Conservation (phyloP, 2,888 invertebrate genomes). For the Polyommatus iphigenia region DNA sequence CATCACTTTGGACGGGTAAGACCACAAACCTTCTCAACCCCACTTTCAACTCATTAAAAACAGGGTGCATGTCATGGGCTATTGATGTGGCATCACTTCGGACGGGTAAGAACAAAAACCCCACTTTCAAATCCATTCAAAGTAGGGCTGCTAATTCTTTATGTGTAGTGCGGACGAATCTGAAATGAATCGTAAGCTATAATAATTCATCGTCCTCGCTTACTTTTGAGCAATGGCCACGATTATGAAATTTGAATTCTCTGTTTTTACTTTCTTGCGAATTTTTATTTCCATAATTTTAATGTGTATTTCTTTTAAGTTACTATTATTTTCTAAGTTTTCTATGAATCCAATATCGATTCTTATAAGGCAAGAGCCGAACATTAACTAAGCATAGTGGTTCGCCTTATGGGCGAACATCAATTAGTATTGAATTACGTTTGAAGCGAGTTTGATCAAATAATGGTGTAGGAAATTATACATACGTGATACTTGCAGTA, state of each 20-base stretch:
- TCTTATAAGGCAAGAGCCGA: not conserved
- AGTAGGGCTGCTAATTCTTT: not conserved
- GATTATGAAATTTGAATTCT: not conserved
- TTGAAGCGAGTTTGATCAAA: not conserved
- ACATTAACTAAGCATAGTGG: not conserved
- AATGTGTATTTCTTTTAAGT: not conserved
- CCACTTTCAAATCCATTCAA: too few species aligned
- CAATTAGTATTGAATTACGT: not conserved
- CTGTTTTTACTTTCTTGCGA: not conserved
- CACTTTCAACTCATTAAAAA: not conserved
- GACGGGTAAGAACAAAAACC: constrained; percentile 83
- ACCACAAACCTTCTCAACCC: not conserved
- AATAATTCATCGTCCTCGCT: too few species aligned
- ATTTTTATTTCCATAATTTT: not conserved
- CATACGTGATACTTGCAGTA: too few species aligned
- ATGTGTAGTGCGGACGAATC: not conserved
- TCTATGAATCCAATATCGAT: not conserved
- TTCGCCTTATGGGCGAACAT: not conserved
- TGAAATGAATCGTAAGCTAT: too few species aligned
- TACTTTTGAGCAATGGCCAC: too few species aligned
- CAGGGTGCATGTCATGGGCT: constrained; percentile 86
- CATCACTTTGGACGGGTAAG: constrained; percentile 97
- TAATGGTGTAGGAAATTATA: not conserved
- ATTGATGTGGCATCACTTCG: constrained; percentile 99
- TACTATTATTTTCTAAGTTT: not conserved